Evolutionary conservation across 1,140 invertebrate genomes (phyloP).

Genomic region (Sycophaga agraensis): DNA sequence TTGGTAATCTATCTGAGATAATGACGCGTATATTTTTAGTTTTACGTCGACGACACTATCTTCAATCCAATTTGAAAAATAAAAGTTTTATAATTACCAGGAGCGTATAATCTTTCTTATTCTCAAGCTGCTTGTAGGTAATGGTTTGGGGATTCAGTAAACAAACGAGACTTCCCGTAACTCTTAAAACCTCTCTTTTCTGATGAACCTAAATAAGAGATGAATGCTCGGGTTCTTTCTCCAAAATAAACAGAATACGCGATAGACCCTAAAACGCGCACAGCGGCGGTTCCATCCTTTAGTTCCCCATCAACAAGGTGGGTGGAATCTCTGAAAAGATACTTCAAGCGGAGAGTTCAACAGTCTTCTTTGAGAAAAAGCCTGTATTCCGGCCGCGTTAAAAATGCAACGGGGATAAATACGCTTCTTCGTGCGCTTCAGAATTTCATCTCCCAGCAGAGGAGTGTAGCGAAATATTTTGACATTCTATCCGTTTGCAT

Average conservation of each 20-base stretch:
- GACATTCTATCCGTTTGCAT: too few relatives aligned
- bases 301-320: not conserved
- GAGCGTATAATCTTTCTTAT: too few relatives aligned
- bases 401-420: constrained; percentile 3
- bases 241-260: constrained; percentile 36
- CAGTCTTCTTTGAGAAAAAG: not conserved
- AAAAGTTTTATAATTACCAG: too few relatives aligned
- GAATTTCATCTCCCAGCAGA: too few relatives aligned
- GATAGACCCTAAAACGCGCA: not conserved
- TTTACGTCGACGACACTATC: too few relatives aligned
- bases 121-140: too few relatives aligned
- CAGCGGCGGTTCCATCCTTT: constrained; percentile 1
- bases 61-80: too few relatives aligned
- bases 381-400: not conserved
- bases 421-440: not conserved
- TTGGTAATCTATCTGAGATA: too few relatives aligned
- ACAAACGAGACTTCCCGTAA: constrained; percentile 5
- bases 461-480: too few relatives aligned
- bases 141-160: constrained; percentile 3
- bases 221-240: constrained; percentile 29
- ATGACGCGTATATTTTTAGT: too few relatives aligned
- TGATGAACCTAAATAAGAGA: constrained; percentile 6
- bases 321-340: not conserved
- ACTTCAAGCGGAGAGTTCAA: not conserved
- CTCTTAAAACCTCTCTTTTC: not conserved